These are phyloP conservation scores for Cephus nigrinus DNA, from an alignment of 2,888 invertebrate genomes.

Conservation along the genomic window DNA sequence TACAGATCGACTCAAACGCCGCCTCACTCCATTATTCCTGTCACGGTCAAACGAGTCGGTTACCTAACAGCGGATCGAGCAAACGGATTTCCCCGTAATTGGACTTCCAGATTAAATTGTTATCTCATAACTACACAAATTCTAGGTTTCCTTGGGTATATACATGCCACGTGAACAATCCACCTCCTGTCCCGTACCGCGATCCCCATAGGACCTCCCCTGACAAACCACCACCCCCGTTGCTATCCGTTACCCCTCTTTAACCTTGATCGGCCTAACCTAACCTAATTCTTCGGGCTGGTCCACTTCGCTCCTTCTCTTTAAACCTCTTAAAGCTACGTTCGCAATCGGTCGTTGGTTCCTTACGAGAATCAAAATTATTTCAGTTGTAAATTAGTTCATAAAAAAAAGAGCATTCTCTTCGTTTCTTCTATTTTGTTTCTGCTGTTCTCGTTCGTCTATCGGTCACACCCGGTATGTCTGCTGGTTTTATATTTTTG, in stretches of 20 bases:
- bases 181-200: background rate
- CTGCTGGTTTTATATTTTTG: too few species aligned
- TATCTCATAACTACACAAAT: slow-evolving; percentile 13
- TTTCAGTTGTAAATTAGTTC: background rate
- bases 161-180: background rate
- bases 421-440: too few species aligned
- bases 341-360: background rate
- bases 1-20: slow-evolving; percentile 42
- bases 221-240: background rate
- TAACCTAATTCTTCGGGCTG: too few species aligned
- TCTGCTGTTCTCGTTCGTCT: too few species aligned
- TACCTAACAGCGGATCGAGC: slow-evolving; percentile 27
- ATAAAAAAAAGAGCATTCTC: background rate
- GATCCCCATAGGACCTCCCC: background rate
- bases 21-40: slow-evolving; percentile 44
- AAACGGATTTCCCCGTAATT: slow-evolving; percentile 30
- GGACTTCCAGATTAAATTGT: slow-evolving; percentile 25
- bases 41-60: slow-evolving; percentile 44
- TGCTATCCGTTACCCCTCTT: background rate
- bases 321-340: background rate
- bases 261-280: background rate
- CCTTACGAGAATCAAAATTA: background rate
- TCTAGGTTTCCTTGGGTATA: background rate
- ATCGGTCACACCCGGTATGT: too few species aligned
- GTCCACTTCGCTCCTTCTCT: background rate